Conservation (phyloP, 1,140 invertebrate genomes). For the Hycleus phaleratus region DNA sequence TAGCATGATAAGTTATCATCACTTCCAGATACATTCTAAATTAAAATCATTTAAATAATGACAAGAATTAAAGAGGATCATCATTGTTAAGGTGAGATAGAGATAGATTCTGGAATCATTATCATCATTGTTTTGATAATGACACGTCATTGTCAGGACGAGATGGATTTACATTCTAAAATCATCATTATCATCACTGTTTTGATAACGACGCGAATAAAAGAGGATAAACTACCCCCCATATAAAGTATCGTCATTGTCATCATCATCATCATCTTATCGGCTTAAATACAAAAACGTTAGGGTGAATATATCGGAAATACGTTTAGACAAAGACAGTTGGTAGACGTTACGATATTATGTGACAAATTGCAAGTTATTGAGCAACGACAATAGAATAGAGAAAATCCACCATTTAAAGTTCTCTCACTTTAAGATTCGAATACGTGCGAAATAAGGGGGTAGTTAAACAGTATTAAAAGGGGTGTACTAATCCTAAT, state of each 20-base stretch:
- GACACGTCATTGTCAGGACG: too few relatives aligned
- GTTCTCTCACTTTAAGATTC: neutral
- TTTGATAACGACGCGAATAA: too few relatives aligned
- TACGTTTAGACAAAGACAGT: slow-evolving; percentile 4
- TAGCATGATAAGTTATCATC: too few relatives aligned
- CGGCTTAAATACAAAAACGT: neutral
- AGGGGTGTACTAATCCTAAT: neutral
- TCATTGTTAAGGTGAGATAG: too few relatives aligned
- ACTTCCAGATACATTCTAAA: too few relatives aligned
- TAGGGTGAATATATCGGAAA: neutral
- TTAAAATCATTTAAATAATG: too few relatives aligned
- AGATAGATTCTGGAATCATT: too few relatives aligned
- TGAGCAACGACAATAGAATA: slow-evolving; percentile 11
- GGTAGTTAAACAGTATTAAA: neutral
- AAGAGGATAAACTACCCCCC: neutral
- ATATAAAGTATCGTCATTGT: slow-evolving; percentile 2
- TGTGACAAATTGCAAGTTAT: slow-evolving; percentile 29
- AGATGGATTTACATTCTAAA: too few relatives aligned
- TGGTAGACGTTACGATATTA: slow-evolving; percentile 19
- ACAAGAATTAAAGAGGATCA: too few relatives aligned
- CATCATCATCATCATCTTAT: neutral
- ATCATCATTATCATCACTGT: too few relatives aligned
- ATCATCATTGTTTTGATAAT: too few relatives aligned
- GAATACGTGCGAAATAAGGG: neutral
- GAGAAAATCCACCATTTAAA: neutral